phyloP scores from a whole-genome alignment of 2,888 invertebrate genomes.

The Drosophila limbata region DNA sequence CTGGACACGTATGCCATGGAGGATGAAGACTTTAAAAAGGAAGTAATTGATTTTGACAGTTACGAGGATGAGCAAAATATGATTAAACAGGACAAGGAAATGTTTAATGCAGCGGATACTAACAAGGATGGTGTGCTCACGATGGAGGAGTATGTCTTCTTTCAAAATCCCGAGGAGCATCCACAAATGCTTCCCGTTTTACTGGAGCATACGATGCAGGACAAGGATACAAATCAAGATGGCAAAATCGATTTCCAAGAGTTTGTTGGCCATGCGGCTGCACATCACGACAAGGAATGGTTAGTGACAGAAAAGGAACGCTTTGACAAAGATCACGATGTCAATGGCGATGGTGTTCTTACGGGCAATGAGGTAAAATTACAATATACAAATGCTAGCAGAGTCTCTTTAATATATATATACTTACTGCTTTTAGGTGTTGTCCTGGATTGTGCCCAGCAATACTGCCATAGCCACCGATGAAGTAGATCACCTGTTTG shows the following conservation, averaged over 20 bases:
- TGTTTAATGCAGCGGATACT: slow-evolving; percentile 94
- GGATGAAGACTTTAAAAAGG: slow-evolving; percentile 86
- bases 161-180: slow-evolving; percentile 97
- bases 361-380: slow-evolving; percentile 88
- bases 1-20: slow-evolving; percentile 94
- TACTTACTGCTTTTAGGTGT: slow-evolving; percentile 85
- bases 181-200: slow-evolving; percentile 93
- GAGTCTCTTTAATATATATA: background rate
- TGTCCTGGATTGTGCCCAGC: slow-evolving; percentile 95
- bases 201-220: slow-evolving; percentile 92
- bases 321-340: slow-evolving; percentile 94
- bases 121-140: slow-evolving; percentile 92
- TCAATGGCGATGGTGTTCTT: slow-evolving; percentile 92
- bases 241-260: slow-evolving; percentile 92
- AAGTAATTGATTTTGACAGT: slow-evolving; percentile 85
- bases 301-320: slow-evolving; percentile 91
- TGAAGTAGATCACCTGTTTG: slow-evolving; percentile 96
- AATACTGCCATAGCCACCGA: slow-evolving; percentile 95
- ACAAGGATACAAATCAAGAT: slow-evolving; percentile 94
- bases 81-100: slow-evolving; percentile 92
- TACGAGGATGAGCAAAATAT: slow-evolving; percentile 87
- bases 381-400: too few relatives aligned
- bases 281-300: slow-evolving; percentile 91
- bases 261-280: slow-evolving; percentile 85
- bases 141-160: slow-evolving; percentile 92